These are phyloP conservation scores for Propithecus perrieri DNA, from an alignment of 2,797 vertebrate genomes.

Conservation along the genomic window DNA sequence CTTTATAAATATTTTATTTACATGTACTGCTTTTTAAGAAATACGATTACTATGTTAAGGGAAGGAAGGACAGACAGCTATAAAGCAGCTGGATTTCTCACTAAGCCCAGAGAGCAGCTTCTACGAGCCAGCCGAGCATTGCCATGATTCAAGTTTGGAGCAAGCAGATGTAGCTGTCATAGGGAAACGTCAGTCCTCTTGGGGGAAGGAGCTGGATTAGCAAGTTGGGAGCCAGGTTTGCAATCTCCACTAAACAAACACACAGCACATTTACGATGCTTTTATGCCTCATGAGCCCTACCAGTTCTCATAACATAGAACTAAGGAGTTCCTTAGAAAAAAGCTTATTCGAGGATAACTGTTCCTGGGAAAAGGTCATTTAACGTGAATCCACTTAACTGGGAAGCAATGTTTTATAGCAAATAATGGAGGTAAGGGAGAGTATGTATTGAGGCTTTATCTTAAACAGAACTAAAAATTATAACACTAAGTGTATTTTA, in stretches of 20 bases:
- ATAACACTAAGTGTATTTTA: not conserved
- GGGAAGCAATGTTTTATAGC: not conserved
- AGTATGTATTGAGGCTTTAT: not conserved
- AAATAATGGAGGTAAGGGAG: not conserved
- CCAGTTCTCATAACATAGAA: not conserved
- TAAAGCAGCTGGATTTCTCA: not conserved
- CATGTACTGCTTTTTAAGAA: not conserved
- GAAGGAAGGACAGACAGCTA: not conserved
- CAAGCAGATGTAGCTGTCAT: not conserved
- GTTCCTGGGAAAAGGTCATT: slow-evolving; percentile 40
- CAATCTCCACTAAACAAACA: not conserved
- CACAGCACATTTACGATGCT: not conserved
- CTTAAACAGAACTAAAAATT: slow-evolving; percentile 40
- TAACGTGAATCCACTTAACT: slow-evolving; percentile 43
- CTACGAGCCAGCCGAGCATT: not conserved
- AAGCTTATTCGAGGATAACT: not conserved
- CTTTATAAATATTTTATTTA: not conserved
- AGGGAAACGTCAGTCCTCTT: not conserved
- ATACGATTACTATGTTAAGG: not conserved
- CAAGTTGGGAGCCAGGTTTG: not conserved
- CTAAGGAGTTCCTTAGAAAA: not conserved
- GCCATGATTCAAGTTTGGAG: not conserved
- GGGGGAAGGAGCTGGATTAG: not conserved
- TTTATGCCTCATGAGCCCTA: not conserved
- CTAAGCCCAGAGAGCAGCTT: not conserved